A percentile compares a stretch with the other conserved stretches of the same genome.
Conservation (phyloP, 2,888 invertebrate genomes). For the Thera obeliscata region DNA sequence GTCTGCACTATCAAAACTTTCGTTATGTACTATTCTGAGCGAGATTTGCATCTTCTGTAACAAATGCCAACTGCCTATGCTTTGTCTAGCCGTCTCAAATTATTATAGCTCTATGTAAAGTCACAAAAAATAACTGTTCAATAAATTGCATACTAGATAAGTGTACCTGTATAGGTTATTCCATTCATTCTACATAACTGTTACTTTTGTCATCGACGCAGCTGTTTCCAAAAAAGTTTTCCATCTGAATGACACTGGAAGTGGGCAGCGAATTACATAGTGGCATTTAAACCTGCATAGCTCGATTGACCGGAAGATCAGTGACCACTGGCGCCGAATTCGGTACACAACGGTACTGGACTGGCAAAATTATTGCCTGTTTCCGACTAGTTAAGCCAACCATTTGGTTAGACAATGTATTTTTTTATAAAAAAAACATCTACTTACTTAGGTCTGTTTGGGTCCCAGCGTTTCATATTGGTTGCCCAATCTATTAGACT, state of each 20-base stretch:
- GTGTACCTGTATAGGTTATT: slow-evolving; percentile 10
- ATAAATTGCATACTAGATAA: slow-evolving; percentile 10
- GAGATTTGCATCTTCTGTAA: no score
- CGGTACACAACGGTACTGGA: slow-evolving; percentile 74
- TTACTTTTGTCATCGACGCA: slow-evolving; percentile 22
- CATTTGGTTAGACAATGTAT: slow-evolving; percentile 20
- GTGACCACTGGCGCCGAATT: slow-evolving; percentile 74
- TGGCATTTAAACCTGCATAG: slow-evolving; percentile 36
- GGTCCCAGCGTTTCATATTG: neutral
- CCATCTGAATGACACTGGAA: slow-evolving; percentile 24
- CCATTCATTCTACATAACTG: neutral
- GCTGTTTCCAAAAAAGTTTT: slow-evolving; percentile 20
- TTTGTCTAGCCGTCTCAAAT: neutral
- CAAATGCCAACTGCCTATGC: no score
- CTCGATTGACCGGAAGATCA: slow-evolving; percentile 73
- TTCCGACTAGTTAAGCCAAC: slow-evolving; percentile 46
- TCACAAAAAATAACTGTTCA: neutral
- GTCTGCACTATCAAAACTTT: no score
- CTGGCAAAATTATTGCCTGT: slow-evolving; percentile 64
- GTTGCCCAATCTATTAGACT: no score
- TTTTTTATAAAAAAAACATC: neutral
- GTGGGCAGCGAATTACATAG: slow-evolving; percentile 27
- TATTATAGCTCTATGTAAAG: no score
- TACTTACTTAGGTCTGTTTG: neutral
- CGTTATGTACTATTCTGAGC: no score